Percentiles rank a stretch among this genome's conserved stretches.
Conservation (phyloP, 2,113 vertebrate genomes). For the Stercorarius parasiticus region DNA sequence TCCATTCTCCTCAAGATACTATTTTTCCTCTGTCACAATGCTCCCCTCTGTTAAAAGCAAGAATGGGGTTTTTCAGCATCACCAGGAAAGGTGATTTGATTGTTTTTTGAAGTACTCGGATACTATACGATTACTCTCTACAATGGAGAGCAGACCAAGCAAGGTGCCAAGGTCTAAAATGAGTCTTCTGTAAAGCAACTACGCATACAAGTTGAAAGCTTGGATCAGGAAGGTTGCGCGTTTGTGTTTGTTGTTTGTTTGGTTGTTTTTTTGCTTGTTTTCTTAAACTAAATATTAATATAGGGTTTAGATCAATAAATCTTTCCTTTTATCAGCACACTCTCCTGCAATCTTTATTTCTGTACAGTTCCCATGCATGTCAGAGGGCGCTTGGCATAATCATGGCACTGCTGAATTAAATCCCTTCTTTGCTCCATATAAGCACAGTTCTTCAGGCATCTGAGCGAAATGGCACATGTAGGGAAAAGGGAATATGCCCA, state of each 20-base stretch:
- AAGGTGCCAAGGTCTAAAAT: not conserved
- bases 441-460: not conserved
- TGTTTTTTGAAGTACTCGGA: not conserved
- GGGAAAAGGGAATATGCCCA: not conserved
- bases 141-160: not conserved
- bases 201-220: not conserved
- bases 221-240: not conserved
- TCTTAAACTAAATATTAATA: not conserved
- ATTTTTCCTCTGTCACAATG: not conserved
- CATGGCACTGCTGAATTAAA: not conserved
- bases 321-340: not conserved
- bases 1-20: not conserved
- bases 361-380: not conserved
- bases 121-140: not conserved
- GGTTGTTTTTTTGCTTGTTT: not conserved
- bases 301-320: not conserved
- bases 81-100: not conserved
- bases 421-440: not conserved
- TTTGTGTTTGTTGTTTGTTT: not conserved
- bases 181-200: not conserved
- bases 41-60: not conserved
- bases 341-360: not conserved
- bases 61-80: not conserved
- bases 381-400: not conserved
- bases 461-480: not conserved